These are phyloP conservation scores for Tapera naevia DNA, from an alignment of 2,797 vertebrate genomes.

Conservation along the genomic window DNA sequence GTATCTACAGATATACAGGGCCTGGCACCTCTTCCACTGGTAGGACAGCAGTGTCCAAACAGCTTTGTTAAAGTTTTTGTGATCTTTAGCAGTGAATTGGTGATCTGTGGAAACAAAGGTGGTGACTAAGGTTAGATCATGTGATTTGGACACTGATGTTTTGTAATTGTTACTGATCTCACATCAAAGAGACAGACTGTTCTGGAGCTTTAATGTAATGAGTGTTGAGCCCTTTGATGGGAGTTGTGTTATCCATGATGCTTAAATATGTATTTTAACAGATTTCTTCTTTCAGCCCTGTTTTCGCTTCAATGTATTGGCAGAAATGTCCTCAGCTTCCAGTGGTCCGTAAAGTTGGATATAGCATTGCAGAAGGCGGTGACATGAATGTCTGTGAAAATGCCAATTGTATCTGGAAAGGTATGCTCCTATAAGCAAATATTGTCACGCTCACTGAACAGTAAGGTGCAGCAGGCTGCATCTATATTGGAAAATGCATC, in stretches of 20 bases:
- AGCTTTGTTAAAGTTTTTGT: background rate
- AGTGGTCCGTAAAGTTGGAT: background rate
- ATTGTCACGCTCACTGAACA: background rate
- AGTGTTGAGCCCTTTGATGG: background rate
- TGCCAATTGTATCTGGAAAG: constrained; percentile 33
- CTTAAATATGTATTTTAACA: background rate
- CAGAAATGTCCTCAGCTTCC: constrained; percentile 33
- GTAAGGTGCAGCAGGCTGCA: background rate
- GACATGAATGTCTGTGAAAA: constrained; percentile 42
- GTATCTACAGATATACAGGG: background rate
- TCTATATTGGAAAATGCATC: background rate
- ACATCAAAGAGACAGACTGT: background rate
- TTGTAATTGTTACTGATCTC: background rate
- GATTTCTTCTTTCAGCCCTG: background rate
- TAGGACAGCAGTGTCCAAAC: background rate
- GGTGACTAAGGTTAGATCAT: background rate
- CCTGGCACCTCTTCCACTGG: background rate
- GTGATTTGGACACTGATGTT: background rate
- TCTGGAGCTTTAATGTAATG: background rate
- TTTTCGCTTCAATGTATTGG: constrained; percentile 11
- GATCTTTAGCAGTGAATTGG: background rate
- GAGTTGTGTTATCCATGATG: background rate
- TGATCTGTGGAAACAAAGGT: background rate
- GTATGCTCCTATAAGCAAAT: background rate
- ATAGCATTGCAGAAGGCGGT: background rate